Evolutionary conservation across 2,113 vertebrate genomes (phyloP).

Genomic region (Albula glossodonta): DNA sequence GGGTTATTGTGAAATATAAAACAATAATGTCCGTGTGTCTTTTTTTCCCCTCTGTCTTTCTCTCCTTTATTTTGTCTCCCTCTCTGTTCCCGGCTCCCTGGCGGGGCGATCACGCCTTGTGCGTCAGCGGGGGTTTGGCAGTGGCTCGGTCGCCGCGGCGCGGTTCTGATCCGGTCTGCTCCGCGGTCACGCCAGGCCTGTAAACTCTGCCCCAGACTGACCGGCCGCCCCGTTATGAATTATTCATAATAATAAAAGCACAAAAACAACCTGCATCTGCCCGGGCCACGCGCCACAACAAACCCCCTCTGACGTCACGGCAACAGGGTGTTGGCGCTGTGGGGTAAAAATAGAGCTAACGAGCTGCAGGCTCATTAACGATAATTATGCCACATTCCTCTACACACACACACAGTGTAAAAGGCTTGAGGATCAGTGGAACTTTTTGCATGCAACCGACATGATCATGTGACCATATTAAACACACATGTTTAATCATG

Average conservation of each 20-base stretch:
- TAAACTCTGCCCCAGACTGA: neutral
- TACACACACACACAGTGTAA: neutral
- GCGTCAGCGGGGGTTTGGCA: slow-evolving; percentile 28
- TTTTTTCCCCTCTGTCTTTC: no score
- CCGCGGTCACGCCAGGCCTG: neutral
- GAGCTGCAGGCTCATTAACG: slow-evolving; percentile 23
- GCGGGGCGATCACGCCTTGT: neutral
- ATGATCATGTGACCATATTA: no score
- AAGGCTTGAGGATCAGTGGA: no score
- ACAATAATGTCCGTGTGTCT: neutral
- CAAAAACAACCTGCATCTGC: slow-evolving; percentile 6
- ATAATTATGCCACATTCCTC: slow-evolving; percentile 26
- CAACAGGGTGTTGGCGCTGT: slow-evolving; percentile 24
- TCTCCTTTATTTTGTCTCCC: neutral
- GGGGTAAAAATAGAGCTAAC: slow-evolving; percentile 32
- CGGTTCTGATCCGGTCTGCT: slow-evolving; percentile 4
- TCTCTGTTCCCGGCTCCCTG: neutral
- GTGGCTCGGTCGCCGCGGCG: neutral
- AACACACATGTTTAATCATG: no score
- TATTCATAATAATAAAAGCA: slow-evolving; percentile 15
- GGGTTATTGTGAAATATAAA: slow-evolving; percentile 8
- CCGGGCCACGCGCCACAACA: slow-evolving; percentile 22
- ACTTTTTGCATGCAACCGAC: no score
- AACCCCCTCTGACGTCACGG: slow-evolving; percentile 31
- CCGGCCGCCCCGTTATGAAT: slow-evolving; percentile 4